Conservation (phyloP, 1,140 invertebrate species). For the Zaprionus vittiger region DNA sequence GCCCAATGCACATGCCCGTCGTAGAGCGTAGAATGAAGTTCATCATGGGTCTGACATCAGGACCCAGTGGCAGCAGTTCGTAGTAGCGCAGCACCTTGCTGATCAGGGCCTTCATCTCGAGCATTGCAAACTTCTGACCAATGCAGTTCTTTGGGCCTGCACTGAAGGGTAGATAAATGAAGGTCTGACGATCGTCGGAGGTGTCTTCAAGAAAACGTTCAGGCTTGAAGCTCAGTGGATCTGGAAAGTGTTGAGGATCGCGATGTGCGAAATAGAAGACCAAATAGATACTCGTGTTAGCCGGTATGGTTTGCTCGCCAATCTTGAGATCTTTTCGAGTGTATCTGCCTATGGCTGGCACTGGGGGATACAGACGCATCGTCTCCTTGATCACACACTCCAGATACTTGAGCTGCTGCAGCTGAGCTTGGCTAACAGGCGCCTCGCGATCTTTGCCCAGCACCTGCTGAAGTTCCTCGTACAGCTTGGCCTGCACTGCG, state of each 20-base stretch:
- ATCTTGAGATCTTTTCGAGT: conserved; percentile 76
- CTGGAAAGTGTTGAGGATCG: conserved; percentile 56
- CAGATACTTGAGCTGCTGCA: conserved; percentile 85
- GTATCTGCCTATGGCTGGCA: conserved; percentile 85
- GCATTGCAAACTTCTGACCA: conserved; percentile 91
- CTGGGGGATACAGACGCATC: conserved; percentile 85
- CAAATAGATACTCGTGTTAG: conserved; percentile 71
- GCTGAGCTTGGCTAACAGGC: conserved; percentile 76
- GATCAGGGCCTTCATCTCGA: conserved; percentile 90
- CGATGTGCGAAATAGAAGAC: conserved; percentile 76
- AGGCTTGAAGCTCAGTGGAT: conserved; percentile 86
- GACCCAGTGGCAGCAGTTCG: conserved; percentile 63
- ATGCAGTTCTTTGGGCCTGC: conserved; percentile 88
- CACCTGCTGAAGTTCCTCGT: conserved; percentile 86
- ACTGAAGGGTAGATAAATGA: conserved; percentile 88
- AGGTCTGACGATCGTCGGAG: conserved; percentile 74
- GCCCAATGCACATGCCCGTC: conserved; percentile 52
- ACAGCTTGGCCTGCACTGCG: conserved; percentile 85
- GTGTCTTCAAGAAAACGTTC: conserved; percentile 86
- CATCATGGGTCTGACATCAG: conserved; percentile 57
- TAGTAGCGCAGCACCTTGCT: conserved; percentile 88
- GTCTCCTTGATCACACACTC: conserved; percentile 86
- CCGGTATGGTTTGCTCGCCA: conserved; percentile 50
- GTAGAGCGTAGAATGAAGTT: conserved; percentile 66
- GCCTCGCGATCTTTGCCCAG: conserved; percentile 83